Conservation (phyloP, 1,140 invertebrate genomes). For the Bombus balteatus region DNA sequence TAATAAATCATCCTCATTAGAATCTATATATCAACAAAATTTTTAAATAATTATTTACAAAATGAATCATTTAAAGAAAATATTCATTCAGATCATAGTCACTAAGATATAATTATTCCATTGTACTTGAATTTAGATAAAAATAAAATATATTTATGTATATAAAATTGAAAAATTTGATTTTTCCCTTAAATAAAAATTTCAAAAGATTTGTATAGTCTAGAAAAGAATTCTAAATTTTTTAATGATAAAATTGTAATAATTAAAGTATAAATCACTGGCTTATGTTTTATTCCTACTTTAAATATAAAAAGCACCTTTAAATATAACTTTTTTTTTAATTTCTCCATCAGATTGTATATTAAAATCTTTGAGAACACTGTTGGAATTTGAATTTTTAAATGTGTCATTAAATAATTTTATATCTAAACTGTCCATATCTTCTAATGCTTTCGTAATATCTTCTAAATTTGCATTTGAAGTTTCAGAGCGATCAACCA, state of each 20-base stretch:
- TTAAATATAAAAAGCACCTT: constrained; percentile 58
- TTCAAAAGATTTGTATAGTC: background rate
- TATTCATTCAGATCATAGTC: background rate
- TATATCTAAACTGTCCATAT: constrained; percentile 43
- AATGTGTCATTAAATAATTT: constrained; percentile 37
- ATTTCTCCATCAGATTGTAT: constrained; percentile 12
- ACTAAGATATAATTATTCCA: background rate
- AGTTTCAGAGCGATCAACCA: constrained; percentile 20
- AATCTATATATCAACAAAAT: constrained; percentile 47
- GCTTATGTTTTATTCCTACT: background rate
- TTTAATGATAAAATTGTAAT: background rate
- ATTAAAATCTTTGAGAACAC: constrained; percentile 23
- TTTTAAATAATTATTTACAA: background rate
- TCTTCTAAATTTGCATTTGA: constrained; percentile 32
- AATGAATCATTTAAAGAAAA: background rate
- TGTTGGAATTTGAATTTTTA: constrained; percentile 43
- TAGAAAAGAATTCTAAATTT: background rate
- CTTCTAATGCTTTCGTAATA: constrained; percentile 41
- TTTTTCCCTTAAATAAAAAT: background rate
- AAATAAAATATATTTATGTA: background rate
- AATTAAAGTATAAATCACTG: background rate
- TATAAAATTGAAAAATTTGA: background rate
- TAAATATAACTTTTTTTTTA: constrained; percentile 69
- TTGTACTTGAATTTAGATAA: background rate
- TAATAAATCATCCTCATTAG: constrained; percentile 67